Evolutionary conservation across 2,113 vertebrate genomes (phyloP).

Genomic region (Collichthys lucidus): DNA sequence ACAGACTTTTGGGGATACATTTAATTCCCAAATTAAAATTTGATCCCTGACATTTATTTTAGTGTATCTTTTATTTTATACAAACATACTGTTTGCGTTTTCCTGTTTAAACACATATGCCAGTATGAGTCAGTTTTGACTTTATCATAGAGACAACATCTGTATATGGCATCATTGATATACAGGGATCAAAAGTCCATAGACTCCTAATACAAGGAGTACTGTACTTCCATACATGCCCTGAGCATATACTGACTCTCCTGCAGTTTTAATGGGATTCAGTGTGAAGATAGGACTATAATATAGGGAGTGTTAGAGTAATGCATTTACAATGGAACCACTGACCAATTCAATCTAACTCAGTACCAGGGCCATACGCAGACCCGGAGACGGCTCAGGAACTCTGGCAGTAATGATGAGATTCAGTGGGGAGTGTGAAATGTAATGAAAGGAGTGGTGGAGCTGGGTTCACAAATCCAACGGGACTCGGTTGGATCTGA

Average conservation of each 20-base stretch:
- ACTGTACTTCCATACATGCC: constrained; percentile 21
- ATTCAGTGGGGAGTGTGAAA: constrained; percentile 76
- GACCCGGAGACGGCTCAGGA: constrained; percentile 63
- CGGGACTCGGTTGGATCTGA: constrained; percentile 54
- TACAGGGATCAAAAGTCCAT: constrained; percentile 15
- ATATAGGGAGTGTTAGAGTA: constrained; percentile 74
- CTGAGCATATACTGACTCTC: constrained; percentile 43
- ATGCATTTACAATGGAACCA: constrained; percentile 83
- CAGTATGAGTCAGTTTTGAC: constrained; percentile 10
- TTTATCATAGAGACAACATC: constrained; percentile 11
- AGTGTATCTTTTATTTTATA: constrained; percentile 6
- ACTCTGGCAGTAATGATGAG: constrained; percentile 78
- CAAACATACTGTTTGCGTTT: not conserved
- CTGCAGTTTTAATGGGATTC: constrained; percentile 72
- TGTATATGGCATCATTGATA: constrained; percentile 13
- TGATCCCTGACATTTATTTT: constrained; percentile 15
- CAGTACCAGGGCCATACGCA: constrained; percentile 63
- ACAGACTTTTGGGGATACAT: not conserved
- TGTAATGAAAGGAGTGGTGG: constrained; percentile 74
- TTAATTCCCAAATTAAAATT: not conserved
- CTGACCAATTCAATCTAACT: constrained; percentile 81
- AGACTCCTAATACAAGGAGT: constrained; percentile 29
- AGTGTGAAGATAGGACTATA: constrained; percentile 70
- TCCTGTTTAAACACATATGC: not conserved
- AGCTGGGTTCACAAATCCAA: constrained; percentile 59